These are phyloP conservation scores for Polyodon spathula DNA, from an alignment of 2,113 vertebrate species.

Conservation along the genomic window DNA sequence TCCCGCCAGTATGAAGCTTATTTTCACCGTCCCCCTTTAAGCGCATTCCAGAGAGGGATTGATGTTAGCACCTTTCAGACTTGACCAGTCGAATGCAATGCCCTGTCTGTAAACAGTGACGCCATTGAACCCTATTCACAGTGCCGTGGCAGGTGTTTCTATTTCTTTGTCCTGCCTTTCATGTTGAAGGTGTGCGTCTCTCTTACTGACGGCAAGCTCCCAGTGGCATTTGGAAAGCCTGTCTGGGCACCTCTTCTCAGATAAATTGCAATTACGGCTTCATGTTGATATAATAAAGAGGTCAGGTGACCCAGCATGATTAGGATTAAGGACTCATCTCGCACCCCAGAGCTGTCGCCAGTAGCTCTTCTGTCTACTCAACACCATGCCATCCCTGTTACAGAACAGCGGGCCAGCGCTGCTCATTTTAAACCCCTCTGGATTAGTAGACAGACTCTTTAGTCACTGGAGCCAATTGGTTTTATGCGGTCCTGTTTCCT, in stretches of 20 bases:
- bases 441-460: slow-evolving; percentile 62
- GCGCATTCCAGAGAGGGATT: no score
- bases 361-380: slow-evolving; percentile 62
- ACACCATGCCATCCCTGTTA: slow-evolving; percentile 44
- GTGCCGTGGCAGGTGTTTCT: slow-evolving; percentile 17
- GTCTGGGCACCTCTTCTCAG: slow-evolving; percentile 54
- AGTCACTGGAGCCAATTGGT: slow-evolving; percentile 54
- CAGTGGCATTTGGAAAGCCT: slow-evolving; percentile 41
- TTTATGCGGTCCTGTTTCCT: slow-evolving; percentile 39
- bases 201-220: slow-evolving; percentile 38
- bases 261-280: slow-evolving; percentile 56
- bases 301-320: slow-evolving; percentile 60
- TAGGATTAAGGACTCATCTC: slow-evolving; percentile 63
- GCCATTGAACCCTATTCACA: no score
- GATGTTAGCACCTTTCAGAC: no score
- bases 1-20: no score
- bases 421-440: slow-evolving; percentile 45
- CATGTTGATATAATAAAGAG: slow-evolving; percentile 35
- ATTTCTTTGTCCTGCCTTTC: slow-evolving; percentile 22
- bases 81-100: no score
- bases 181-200: slow-evolving; percentile 39
- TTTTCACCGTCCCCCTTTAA: no score
- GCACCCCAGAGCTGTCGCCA: slow-evolving; percentile 61
- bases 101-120: no score
- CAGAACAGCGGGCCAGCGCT: slow-evolving; percentile 41